Percentiles rank a stretch among this genome's conserved stretches.
These are phyloP conservation scores for Peromyscus eremicus DNA, from an alignment of 2,797 vertebrate species.

Conservation along the genomic window DNA sequence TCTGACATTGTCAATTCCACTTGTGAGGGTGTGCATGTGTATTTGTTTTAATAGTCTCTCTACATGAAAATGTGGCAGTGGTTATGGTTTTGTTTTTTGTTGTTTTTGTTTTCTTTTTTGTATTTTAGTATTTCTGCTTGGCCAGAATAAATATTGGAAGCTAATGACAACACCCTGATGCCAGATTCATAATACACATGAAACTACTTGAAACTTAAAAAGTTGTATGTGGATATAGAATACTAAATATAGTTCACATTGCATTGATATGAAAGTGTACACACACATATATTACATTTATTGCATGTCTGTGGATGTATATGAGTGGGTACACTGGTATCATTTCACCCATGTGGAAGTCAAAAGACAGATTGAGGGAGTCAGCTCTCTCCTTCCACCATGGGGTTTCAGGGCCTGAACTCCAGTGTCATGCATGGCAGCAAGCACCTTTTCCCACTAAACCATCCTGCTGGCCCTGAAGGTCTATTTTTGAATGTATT, in stretches of 20 bases:
- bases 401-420: not conserved
- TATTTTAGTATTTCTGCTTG: conserved; percentile 21
- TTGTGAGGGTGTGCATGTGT: not conserved
- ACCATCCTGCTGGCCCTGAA: not conserved
- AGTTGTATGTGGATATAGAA: not conserved
- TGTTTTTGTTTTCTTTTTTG: conserved; percentile 22
- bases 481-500: not conserved
- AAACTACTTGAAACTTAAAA: conserved; percentile 35
- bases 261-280: not conserved
- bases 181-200: not conserved
- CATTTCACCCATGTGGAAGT: not conserved
- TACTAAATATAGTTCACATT: not conserved
- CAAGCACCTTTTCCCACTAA: not conserved
- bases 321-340: not conserved
- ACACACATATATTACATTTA: not conserved
- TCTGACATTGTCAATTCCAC: not conserved
- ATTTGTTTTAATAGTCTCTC: conserved; percentile 1
- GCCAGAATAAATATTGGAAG: conserved; percentile 26
- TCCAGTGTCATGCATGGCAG: not conserved
- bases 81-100: conserved; percentile 12
- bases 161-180: not conserved
- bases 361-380: not conserved
- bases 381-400: not conserved
- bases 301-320: not conserved
- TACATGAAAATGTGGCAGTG: not conserved